Conservation (phyloP, 2,797 vertebrate species). For the Helostoma temminkii region DNA sequence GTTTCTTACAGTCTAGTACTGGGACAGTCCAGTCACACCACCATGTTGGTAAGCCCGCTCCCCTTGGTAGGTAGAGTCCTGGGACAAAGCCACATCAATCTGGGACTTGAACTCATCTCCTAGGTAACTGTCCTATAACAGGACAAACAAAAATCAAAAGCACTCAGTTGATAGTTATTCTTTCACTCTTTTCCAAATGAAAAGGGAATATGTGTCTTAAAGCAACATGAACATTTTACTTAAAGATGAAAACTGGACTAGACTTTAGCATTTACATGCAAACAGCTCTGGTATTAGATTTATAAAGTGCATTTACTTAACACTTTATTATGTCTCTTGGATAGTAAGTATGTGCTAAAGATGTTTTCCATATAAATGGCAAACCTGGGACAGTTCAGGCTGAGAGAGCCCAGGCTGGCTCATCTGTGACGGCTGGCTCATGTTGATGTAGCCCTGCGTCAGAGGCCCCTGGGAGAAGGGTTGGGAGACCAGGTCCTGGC, state of each 20-base stretch:
- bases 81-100: conserved; percentile 97
- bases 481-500: conserved; percentile 95
- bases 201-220: conserved; percentile 15
- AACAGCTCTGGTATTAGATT: neutral
- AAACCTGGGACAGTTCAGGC: conserved; percentile 95
- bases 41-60: conserved; percentile 98
- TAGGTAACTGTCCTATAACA: conserved; percentile 94
- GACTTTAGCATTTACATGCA: conserved; percentile 38
- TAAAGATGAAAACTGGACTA: conserved; percentile 54
- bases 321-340: conserved; percentile 17
- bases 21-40: conserved; percentile 97
- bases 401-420: conserved; percentile 97
- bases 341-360: neutral
- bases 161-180: conserved; percentile 36
- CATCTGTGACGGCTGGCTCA: conserved; percentile 99
- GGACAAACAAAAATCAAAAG: conserved; percentile 40
- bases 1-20: conserved; percentile 95
- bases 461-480: conserved; percentile 97
- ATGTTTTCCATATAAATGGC: neutral
- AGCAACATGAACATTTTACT: conserved; percentile 13
- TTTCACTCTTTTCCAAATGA: conserved; percentile 41
- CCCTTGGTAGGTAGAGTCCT: conserved; percentile 98
- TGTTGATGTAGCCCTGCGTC: conserved; percentile 96
- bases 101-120: conserved; percentile 98
- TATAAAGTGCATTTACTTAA: conserved; percentile 11